Evolutionary conservation across 2,113 vertebrate species (phyloP), one percentile per base, ranked within the genome.

Genomic region (Pteruthius melanotis): DNA sequence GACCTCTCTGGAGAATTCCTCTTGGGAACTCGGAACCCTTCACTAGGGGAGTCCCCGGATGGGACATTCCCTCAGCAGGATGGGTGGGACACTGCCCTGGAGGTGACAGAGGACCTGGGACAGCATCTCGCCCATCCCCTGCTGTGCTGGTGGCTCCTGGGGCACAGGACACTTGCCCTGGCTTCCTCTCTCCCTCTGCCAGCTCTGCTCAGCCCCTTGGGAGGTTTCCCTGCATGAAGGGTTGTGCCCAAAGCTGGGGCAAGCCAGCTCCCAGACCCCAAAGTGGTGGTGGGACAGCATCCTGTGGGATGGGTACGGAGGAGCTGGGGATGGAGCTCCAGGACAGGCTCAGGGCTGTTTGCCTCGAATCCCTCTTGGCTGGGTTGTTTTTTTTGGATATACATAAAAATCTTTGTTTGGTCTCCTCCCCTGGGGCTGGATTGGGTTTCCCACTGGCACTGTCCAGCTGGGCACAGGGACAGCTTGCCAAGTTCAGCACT

Each of bases 361-460:
- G 89, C 87, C 83, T 87, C 93, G 93, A 94, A 91, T 93, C 83
- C 49, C 78, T 93, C 42, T 45, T 40, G 31, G 7, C 0, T 20
- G 10, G 8, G 40, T 39, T 71, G 52, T 72, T 89, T 72, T 72
- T 47, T 56, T 49, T 3, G 6, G 37, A n/a, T 33, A 26, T 47
- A 66, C 85, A 60, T 66, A 83, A 89, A 90, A 76, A 59, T 71
- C 95, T 94, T 93, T 77, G 33, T 91, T 85, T 40, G 70, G 20
- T 86, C 80, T 72, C 80, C 80, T 89, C 45, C 80, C 3, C 7
- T 7, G 15, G 53, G 63, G 52, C 60, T 30, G 72, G 95, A 74
- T 93, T 93, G 93, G 61, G 83, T 97, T 98, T 97, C 97, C 87
- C 18, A 1, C 66, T 92, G 96, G 91, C 94, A 61, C 70, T 2